A percentile compares a stretch with the other conserved stretches of the same genome.
These are phyloP conservation scores for Cryptosula pallasiana DNA, from an alignment of 2,888 invertebrate species.

Conservation along the genomic window DNA sequence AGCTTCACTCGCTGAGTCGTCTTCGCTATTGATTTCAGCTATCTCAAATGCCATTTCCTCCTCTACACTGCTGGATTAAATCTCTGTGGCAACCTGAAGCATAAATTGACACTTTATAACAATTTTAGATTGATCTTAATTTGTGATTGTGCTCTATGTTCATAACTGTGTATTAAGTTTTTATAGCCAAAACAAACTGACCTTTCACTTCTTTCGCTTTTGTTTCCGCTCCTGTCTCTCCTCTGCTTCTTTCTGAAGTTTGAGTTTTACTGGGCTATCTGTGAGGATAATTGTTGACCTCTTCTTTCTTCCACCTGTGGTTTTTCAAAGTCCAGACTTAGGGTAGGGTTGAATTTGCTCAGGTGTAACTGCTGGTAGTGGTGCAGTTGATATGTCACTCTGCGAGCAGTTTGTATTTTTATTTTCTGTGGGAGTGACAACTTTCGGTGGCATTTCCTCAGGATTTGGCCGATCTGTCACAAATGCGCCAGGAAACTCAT, in stretches of 20 bases:
- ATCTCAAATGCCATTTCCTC: not conserved
- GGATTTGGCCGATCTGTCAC: no score
- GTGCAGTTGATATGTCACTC: no score
- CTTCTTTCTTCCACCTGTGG: not conserved
- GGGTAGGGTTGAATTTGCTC: slow-evolving; percentile 8
- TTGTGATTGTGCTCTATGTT: not conserved
- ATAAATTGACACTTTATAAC: not conserved
- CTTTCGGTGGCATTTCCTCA: no score
- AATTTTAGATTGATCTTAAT: not conserved
- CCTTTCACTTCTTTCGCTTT: slow-evolving; percentile 9
- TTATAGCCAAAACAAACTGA: not conserved
- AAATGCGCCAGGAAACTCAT: no score
- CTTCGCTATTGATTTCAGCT: not conserved
- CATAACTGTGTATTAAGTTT: no score
- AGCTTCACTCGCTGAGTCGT: no score
- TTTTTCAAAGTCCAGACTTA: not conserved
- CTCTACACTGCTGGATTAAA: not conserved
- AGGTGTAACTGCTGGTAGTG: not conserved
- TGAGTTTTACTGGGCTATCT: not conserved
- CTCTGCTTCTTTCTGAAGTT: not conserved
- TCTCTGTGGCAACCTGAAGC: not conserved
- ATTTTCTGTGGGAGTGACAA: no score
- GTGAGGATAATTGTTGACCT: not conserved
- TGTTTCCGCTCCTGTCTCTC: not conserved
- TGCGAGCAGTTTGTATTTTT: no score